Conservation (phyloP, 35 echinoderm and acorn worm species). For the Diadema setosum region DNA sequence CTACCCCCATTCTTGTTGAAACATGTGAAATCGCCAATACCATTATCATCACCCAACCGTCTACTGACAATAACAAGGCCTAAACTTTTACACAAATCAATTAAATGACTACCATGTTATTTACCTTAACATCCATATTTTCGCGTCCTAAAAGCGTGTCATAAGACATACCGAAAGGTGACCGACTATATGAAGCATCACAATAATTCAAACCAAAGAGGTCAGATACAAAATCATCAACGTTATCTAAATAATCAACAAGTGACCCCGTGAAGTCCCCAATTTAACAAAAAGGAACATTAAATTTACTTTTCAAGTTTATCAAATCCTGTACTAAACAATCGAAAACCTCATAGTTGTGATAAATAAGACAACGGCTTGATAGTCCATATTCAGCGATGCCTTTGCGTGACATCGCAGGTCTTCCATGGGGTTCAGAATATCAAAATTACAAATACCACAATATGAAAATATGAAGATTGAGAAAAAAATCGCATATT, state of each 20-base stretch:
- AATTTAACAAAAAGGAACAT: background rate
- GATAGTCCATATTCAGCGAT: background rate
- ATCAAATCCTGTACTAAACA: background rate
- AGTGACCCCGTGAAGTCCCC: background rate
- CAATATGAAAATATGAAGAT: too few species aligned
- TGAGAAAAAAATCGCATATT: too few species aligned
- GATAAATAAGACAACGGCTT: background rate
- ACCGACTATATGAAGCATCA: background rate
- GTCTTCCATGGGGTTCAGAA: too few species aligned
- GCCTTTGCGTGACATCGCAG: too few species aligned
- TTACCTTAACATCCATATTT: background rate
- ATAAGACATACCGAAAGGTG: background rate
- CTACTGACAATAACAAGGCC: background rate
- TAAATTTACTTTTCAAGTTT: background rate
- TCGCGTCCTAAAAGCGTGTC: background rate
- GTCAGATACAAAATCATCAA: background rate
- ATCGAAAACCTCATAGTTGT: background rate
- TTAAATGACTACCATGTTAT: conserved; percentile 2
- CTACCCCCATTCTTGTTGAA: background rate
- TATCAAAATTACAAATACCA: too few species aligned
- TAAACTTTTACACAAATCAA: background rate
- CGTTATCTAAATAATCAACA: background rate
- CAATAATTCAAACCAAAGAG: background rate
- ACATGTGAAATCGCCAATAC: background rate
- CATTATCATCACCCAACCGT: background rate